Conservation (phyloP, 1,140 invertebrate species). For the Cecropterus lyciades region DNA sequence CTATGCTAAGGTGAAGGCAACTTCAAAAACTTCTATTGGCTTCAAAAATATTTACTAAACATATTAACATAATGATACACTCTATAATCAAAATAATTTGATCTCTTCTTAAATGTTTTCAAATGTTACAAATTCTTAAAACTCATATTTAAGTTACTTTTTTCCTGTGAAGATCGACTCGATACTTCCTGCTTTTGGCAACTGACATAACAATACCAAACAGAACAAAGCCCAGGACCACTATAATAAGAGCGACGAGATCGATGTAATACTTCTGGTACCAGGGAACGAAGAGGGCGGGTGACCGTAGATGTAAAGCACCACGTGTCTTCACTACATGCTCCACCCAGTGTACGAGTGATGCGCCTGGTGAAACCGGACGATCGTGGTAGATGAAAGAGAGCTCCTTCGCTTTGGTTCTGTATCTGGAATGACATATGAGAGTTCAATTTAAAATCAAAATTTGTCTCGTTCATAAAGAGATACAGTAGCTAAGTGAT, state of each 20-base stretch:
- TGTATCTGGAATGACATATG: constrained; percentile 39
- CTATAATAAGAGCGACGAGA: constrained; percentile 24
- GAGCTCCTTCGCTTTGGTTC: constrained; percentile 42
- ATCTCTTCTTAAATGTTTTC: no score
- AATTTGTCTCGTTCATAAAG: no score
- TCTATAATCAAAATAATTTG: no score
- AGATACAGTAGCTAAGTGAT: no score
- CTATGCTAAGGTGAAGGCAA: no score
- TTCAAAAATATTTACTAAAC: no score
- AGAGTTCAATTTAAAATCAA: neutral
- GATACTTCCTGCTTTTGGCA: no score
- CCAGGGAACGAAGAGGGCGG: constrained; percentile 42
- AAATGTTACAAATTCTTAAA: no score
- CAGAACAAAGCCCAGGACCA: constrained; percentile 2
- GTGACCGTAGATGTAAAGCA: constrained; percentile 48
- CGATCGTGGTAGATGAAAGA: constrained; percentile 53
- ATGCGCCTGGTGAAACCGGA: constrained; percentile 44
- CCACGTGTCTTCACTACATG: constrained; percentile 48
- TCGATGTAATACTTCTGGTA: constrained; percentile 50
- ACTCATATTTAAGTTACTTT: neutral
- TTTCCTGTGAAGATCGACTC: no score
- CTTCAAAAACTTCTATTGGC: no score
- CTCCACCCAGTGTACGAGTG: constrained; percentile 44
- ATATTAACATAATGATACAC: no score
- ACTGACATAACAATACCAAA: neutral